These are phyloP conservation scores for Nymphicus hollandicus DNA, from an alignment of 2,113 vertebrate species.

Conservation along the genomic window DNA sequence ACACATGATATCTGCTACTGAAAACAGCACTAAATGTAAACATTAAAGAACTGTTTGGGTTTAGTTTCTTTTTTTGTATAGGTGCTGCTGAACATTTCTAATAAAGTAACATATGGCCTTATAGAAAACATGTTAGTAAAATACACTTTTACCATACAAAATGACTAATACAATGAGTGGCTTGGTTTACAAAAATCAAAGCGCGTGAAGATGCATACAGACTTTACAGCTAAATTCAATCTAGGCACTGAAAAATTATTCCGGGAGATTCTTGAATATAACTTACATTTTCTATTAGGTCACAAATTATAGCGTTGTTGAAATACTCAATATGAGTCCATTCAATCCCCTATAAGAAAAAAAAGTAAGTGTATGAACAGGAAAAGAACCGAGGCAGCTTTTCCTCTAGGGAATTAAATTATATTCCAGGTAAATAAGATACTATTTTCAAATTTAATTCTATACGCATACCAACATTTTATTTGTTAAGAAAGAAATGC, in stretches of 20 bases:
- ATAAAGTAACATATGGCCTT: neutral
- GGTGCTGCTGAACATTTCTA: neutral
- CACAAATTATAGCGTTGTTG: conserved; percentile 97
- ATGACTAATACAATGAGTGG: neutral
- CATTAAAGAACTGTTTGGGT: neutral
- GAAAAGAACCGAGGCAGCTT: neutral
- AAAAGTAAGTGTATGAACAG: neutral
- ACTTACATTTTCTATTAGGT: conserved; percentile 99
- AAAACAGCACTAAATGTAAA: neutral
- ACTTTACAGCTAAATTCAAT: neutral
- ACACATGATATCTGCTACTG: neutral
- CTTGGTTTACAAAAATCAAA: neutral
- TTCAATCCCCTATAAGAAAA: conserved; percentile 86
- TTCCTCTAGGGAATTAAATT: neutral
- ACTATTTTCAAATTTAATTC: neutral
- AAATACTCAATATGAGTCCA: conserved; percentile 99
- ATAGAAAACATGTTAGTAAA: neutral
- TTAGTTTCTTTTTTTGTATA: rapidly evolving
- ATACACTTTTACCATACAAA: neutral
- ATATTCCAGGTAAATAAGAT: neutral
- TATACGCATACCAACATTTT: neutral
- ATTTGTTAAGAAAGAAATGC: neutral
- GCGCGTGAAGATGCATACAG: rapidly evolving
- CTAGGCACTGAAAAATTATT: neutral
- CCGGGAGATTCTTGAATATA: neutral